phyloP scores from a whole-genome alignment of 2,888 invertebrate genomes.

The Aleiodes alternator region DNA sequence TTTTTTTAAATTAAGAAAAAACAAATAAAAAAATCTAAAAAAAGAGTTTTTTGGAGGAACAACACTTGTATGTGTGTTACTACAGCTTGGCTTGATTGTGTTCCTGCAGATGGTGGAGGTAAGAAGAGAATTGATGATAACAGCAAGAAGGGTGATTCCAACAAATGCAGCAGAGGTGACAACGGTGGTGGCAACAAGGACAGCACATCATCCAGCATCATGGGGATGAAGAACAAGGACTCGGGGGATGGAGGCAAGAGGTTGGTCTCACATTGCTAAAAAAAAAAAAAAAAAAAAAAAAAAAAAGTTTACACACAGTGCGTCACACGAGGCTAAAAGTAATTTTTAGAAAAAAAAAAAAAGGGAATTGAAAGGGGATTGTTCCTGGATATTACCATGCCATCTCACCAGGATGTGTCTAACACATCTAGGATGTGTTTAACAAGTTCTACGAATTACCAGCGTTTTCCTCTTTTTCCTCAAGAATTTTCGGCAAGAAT shows the following conservation, averaged over 20 bases:
- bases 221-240: conserved; percentile 79
- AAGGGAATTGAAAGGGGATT: no score
- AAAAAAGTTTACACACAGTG: conserved; percentile 2
- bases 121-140: conserved; percentile 74
- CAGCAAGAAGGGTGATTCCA: conserved; percentile 68
- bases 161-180: conserved; percentile 72
- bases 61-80: conserved; percentile 56
- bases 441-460: no score
- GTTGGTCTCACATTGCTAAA: conserved; percentile 76
- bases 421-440: no score
- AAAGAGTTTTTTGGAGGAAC: conserved; percentile 46
- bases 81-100: conserved; percentile 60
- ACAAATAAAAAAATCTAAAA: background rate
- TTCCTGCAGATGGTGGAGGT: conserved; percentile 74
- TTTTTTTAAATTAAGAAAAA: conserved; percentile 14
- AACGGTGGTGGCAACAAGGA: conserved; percentile 69
- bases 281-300: conserved; percentile 42
- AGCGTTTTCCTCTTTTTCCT: no score
- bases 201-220: conserved; percentile 63
- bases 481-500: background rate
- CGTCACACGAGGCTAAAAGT: no score
- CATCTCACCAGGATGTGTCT: no score
- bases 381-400: no score
- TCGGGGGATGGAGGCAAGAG: conserved; percentile 77
- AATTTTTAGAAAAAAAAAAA: no score